A percentile compares a stretch with the other conserved stretches of the same genome.
These are phyloP conservation scores for Sparus aurata DNA, from an alignment of 2,797 vertebrate species.

Conservation along the genomic window DNA sequence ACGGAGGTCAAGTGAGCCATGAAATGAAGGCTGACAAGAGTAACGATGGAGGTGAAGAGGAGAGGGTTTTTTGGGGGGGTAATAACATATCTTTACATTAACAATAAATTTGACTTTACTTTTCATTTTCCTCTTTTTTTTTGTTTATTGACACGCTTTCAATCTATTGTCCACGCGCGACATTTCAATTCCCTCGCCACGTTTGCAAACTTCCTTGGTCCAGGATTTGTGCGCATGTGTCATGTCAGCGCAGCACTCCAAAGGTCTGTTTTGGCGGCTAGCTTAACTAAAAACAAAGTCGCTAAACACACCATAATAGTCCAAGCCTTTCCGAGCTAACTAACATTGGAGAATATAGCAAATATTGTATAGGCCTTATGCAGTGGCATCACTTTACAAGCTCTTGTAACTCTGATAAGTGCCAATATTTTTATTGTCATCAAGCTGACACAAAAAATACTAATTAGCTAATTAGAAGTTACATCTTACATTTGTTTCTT, in stretches of 20 bases:
- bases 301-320: not conserved
- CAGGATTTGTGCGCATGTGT: not conserved
- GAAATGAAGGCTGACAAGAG: not conserved
- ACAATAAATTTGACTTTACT: not conserved
- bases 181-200: not conserved
- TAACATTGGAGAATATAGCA: no score
- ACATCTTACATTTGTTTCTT: not conserved
- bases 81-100: not conserved
- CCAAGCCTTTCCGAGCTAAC: not conserved
- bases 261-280: no score
- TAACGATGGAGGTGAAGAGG: not conserved
- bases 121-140: not conserved
- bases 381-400: not conserved
- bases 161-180: not conserved
- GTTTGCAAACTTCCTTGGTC: not conserved
- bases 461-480: not conserved
- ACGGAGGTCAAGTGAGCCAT: slow-evolving; percentile 17
- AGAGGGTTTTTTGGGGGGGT: not conserved
- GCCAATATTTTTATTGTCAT: no score
- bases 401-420: no score
- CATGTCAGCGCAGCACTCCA: not conserved
- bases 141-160: not conserved
- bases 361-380: no score
- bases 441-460: not conserved
- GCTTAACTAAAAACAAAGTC: not conserved